Evolutionary conservation across 2,888 invertebrate species (phyloP), one percentile per base, ranked within the genome.

Genomic region (Drepanosiphum platanoidis): DNA sequence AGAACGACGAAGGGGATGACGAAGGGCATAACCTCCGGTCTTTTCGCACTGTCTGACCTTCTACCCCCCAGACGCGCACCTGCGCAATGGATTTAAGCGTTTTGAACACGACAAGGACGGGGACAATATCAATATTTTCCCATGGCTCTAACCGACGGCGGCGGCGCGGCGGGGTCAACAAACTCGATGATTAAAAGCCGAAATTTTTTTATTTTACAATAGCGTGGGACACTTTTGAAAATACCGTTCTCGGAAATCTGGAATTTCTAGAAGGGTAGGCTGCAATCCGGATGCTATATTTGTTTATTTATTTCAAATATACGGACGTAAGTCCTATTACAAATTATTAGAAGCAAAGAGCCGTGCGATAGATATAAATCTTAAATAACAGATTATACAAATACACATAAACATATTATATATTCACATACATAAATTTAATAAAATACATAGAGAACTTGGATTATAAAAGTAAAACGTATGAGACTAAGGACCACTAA

Each of bases 111-210:
- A 75, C 74, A 75, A 74, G 83, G 83, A 74, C 74, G 83, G 74
- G 71, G n/a, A 27, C 34, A 64, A 75, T 84, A 75, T 68, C 75
- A 68, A 84, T 84, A 84, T 84, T 84, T 84, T 84, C 83, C 75
- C 83, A 84, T 84, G 83, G 68, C 18, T 83, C 74, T 83, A 66
- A 74, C 64, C 83, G 61, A 32, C 72, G 42, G 74, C 72, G 64
- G 46, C 22, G 66, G 36, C 32, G 74, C 72, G 64, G 46, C 22
- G 66, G 36, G 83, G 75, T 84, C 83, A 84, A 75, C 68, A 34
- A 84, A 84, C 83, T 42, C 83, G 30, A 64, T 75, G 30, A 64
- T 18, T 36, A 46, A 64, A 61, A 71, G 71, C 58, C 58, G 32
- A 46, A 34, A 32, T 68, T 36, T 66, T 52, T 52, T n/a, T n/a